Base-by-base conservation (phyloP, 2,113 vertebrate genomes). In the Seriola dumerili region DNA sequence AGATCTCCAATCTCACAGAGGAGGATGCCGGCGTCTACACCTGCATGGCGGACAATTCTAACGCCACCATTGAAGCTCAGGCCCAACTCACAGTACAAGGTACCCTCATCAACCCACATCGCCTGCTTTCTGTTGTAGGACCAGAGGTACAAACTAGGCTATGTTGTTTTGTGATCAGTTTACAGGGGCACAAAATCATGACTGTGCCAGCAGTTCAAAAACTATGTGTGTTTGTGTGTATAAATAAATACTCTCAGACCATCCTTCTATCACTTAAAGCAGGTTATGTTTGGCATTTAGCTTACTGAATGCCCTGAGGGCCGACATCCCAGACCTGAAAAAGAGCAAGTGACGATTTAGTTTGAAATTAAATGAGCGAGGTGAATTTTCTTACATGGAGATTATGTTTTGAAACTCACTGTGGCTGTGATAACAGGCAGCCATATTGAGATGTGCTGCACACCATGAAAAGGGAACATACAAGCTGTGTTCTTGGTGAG, bases 61-160 rank as follows among this genome's bases (percentile, higher is more conserved):
- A 99, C 3, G 91, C 95, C 63, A 97, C 97, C 0, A 81, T 96
- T 14, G 95, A 96, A 81, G 96, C 96, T 14, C 96, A 96, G 66
- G 96, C 97, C n/a, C 96, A 97, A 34, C 96, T 99, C 78, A 72
- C 87, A 1, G 84, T 99, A 12, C 97, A 97, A 96, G 98, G 98
- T 99, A 96, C 7, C 2, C 3, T 67, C 23, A 34, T 16, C 32
- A 34, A n/a, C 46, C 21, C 17, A 7, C 52, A 19, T 9, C 4
- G 5, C 55, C 14, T 42, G 3, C 36, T 61, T 13, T 72, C n/a
- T 78, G 5, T 14, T 46, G 19, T 25, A n/a, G 10, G 29, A 12
- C 2, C 14, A 19, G 5, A 59, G 40, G 8, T 8, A 59, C 2
- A 48, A 48, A 17, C 4, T 17, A 5, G 46, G 46, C 4, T 48